These are phyloP conservation scores for Thripadectes ignobilis DNA, from an alignment of 2,797 vertebrate species.

Conservation along the genomic window DNA sequence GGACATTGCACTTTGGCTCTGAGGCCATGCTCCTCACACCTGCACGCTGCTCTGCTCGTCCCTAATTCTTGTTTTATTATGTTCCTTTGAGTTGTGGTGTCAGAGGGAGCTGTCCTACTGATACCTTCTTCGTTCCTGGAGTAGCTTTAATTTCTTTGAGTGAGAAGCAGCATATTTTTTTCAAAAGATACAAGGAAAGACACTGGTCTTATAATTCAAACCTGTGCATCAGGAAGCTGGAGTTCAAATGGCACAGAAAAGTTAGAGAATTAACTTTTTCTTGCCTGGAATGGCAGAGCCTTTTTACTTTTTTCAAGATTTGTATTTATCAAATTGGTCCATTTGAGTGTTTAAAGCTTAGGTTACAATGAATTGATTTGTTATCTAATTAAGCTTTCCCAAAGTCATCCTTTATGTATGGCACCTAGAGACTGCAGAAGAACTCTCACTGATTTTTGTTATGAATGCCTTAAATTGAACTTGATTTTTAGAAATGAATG, in stretches of 20 bases:
- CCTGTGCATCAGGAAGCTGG: not conserved
- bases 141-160: not conserved
- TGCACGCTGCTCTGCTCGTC: not conserved
- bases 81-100: not conserved
- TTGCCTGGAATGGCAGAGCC: not conserved
- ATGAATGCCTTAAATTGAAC: not conserved
- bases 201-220: not conserved
- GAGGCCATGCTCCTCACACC: not conserved
- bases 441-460: not conserved
- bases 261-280: not conserved
- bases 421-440: not conserved
- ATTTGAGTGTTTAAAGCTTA: not conserved
- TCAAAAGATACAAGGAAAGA: not conserved
- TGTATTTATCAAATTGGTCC: not conserved
- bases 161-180: not conserved
- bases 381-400: not conserved
- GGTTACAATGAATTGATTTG: accelerated
- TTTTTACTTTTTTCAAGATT: not conserved
- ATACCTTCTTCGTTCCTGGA: not conserved
- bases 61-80: not conserved
- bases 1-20: accelerated
- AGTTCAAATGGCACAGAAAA: not conserved
- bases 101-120: not conserved
- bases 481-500: not conserved
- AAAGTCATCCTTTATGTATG: not conserved